Base-by-base conservation (phyloP, 2,113 vertebrate species). In the Narcine bancroftii region DNA sequence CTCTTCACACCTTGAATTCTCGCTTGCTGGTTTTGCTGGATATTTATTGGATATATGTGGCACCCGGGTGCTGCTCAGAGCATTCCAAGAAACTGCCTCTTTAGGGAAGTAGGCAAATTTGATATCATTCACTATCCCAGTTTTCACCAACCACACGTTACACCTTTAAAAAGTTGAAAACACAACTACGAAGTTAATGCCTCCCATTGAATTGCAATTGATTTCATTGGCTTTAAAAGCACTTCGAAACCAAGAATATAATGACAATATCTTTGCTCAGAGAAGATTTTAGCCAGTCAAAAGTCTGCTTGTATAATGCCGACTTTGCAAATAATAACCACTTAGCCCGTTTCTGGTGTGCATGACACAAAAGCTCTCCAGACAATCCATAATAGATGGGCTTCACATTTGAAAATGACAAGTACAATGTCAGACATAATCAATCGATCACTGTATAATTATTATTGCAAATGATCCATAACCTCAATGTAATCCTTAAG, bases 401-500 rank as follows among this genome's bases (percentile, higher is more conserved):
- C 96, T 96, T 95, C 96, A 94, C 94, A 95, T 96, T 96, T 96
- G 95, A 96, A 96, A 96, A 95, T 96, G 96, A 96, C 96, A 97
- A 96, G 95, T 95, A 95, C 95, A 96, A 96, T 95, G 95, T 96
- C 95, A 96, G 96, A 95, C 94, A 96, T 95, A 96, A 97, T 97
- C 96, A 96, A 97, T 97, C 92, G 96, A 97, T 97, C 96, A 96
- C 94, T 94, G 94, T 95, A 96, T 96, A 97, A 97, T 96, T 97
- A 97, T 97, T 96, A 96, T 96, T 96, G 95, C 95, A 96, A 97
- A 97, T 97, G 96, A 96, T 96, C 96, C 96, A 96, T 96, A 97
- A 95, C 96, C 95, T 94, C 94, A 95, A 95, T 92, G 94, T 94
- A 95, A 96, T 96, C 95, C 96, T 96, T 97, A 96, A 96, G 93